A percentile compares a stretch with the other conserved stretches of the same genome.
Conservation (phyloP, 2,113 vertebrate species). For the Labeo rohita region DNA sequence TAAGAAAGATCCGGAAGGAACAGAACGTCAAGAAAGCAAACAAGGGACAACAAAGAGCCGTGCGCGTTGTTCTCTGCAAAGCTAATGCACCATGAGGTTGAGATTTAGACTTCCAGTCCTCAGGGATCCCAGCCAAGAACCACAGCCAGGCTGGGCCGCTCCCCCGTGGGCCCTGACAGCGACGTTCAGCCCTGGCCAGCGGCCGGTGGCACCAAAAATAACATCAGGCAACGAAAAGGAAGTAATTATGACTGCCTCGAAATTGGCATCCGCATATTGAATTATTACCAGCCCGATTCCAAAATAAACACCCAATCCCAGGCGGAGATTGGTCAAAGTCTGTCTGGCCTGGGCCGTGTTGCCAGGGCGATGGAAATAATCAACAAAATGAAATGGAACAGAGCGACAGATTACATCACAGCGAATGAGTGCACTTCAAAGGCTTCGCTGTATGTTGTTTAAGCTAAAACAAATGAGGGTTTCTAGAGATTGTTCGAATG, state of each 20-base stretch:
- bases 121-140: constrained; percentile 23
- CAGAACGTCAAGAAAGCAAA: constrained; percentile 16
- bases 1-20: constrained; percentile 34
- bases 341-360: not conserved
- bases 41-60: not conserved
- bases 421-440: constrained; percentile 30
- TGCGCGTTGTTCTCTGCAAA: constrained; percentile 6
- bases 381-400: constrained; percentile 35
- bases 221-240: constrained; percentile 46
- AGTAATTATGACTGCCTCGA: constrained; percentile 38
- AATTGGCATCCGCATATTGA: constrained; percentile 46
- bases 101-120: constrained; percentile 28
- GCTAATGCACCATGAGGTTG: constrained; percentile 29
- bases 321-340: constrained; percentile 31
- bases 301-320: constrained; percentile 34
- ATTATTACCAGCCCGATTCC: constrained; percentile 34
- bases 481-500: constrained; percentile 10
- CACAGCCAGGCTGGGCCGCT: constrained; percentile 31
- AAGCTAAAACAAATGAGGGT: constrained; percentile 28
- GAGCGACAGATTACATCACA: constrained; percentile 42
- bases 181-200: constrained; percentile 21
- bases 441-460: constrained; percentile 18
- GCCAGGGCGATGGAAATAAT: constrained; percentile 26
- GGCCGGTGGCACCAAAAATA: constrained; percentile 49
- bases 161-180: constrained; percentile 12